Evolutionary conservation across 1,140 invertebrate species (phyloP).

Genomic region (Macrosteles quadrilineatus): DNA sequence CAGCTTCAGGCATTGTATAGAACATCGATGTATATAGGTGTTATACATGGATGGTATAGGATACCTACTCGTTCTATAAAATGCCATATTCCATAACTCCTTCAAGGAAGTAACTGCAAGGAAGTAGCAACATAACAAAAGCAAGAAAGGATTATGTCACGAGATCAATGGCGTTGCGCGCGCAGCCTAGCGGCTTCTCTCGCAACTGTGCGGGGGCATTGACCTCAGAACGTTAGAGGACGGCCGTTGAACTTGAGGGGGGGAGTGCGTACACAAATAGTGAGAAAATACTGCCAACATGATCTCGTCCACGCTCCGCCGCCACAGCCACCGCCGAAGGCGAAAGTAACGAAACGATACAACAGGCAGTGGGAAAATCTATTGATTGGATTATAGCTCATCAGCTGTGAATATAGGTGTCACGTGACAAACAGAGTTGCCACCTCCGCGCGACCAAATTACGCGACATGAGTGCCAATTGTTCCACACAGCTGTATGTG

Average conservation of each 20-base stretch:
- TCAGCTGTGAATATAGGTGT: neutral
- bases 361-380: neutral
- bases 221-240: conserved; percentile 7
- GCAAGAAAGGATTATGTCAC: conserved; percentile 4
- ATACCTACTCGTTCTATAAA: no score
- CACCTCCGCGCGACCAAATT: neutral
- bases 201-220: conserved; percentile 8
- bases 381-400: neutral
- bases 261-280: conserved; percentile 18
- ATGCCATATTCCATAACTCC: no score
- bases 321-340: neutral
- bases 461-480: neutral
- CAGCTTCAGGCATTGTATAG: no score
- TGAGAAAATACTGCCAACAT: neutral
- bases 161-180: neutral
- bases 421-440: neutral
- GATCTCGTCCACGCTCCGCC: neutral
- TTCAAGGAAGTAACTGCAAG: no score
- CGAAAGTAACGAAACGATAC: neutral
- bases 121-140: neutral
- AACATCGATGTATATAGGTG: no score
- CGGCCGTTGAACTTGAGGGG: conserved; percentile 23
- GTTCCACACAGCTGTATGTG: neutral
- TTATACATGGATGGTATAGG: no score
- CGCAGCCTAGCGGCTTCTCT: neutral